Evolutionary conservation across 2,113 vertebrate genomes (phyloP).

Genomic region (Crocuta crocuta): DNA sequence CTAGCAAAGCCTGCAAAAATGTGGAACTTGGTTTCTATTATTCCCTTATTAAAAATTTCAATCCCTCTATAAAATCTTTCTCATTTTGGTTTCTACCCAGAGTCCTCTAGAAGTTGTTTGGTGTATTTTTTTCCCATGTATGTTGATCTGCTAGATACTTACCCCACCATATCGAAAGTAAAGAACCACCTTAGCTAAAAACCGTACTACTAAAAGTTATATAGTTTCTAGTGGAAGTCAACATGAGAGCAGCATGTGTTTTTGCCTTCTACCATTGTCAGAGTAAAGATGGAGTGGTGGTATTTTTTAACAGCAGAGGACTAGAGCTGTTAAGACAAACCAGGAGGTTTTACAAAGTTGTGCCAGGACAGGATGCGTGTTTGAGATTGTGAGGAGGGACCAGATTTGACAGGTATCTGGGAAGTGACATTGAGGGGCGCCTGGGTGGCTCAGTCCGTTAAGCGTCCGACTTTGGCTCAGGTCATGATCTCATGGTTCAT

Average conservation of each 20-base stretch:
- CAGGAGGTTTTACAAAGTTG: background rate
- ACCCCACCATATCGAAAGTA: background rate
- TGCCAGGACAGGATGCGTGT: fast-evolving
- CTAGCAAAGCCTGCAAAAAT: background rate
- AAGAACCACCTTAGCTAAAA: background rate
- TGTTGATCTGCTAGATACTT: background rate
- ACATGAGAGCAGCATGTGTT: background rate
- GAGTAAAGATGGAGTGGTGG: background rate
- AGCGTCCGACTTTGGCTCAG: too few species aligned
- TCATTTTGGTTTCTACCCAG: background rate
- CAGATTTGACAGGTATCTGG: background rate
- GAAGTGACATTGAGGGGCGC: background rate
- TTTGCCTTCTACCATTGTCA: background rate
- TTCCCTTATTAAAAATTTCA: background rate
- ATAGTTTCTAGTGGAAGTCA: background rate
- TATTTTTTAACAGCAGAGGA: background rate
- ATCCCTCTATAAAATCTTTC: background rate
- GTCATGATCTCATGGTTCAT: too few species aligned
- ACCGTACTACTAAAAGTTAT: background rate
- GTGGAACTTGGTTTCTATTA: background rate
- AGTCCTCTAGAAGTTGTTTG: background rate
- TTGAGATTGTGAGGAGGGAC: background rate
- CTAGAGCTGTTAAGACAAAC: background rate
- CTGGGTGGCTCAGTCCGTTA: too few species aligned
- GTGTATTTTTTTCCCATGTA: background rate